Base-by-base conservation (phyloP, 2,888 invertebrate species). In the Macropis europaea region DNA sequence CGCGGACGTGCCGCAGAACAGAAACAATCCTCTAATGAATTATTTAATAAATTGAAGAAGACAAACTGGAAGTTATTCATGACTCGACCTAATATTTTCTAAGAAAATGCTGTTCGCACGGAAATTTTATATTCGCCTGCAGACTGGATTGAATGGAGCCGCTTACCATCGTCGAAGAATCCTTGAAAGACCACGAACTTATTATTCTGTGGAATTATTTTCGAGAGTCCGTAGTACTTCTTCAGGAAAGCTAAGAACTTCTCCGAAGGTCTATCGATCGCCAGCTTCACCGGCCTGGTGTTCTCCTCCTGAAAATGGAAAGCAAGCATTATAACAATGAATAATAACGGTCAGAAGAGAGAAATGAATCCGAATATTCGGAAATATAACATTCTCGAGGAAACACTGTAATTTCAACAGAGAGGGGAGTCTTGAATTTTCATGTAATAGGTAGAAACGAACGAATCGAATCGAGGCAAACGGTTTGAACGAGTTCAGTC, bases 191-290 rank as follows among this genome's bases (percentile, higher is more conserved):
- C 94, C 32, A 96, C 97, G 90, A 96, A 97, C 89, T 97, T 96
- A 89, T 97, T 97, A 85, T 95, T 94, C 89, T 97, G 97, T 40
- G 95, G 95, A 76, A 97, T 93, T 15, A 94, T 93, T 70, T 88
- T 87, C 38, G 89, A 86, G 38, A 92, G 88, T 26, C 92, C 92
- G 89, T 97, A 99, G 89, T 98, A 95, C 88, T 96, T 97, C 38
- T 91, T 91, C 17, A 99, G 91, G 90, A 99, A 99, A 30, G 93
- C 93, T 77, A 96, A 91, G 85, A 98, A 95, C 89, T 97, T 97
- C 50, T 94, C 93, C 0, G 98, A 98, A 0, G 99, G 99, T 38
- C 97, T 93, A 90, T 99, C 99, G 73, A 99, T 95, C 0, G 99
- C 98, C 83, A 98, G 90, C 87, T 95, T 94, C 2, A 93, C 91